Evolutionary conservation across 2,888 invertebrate genomes (phyloP), one percentile per base, ranked within the genome.

Genomic region (Nemurella pictetii): DNA sequence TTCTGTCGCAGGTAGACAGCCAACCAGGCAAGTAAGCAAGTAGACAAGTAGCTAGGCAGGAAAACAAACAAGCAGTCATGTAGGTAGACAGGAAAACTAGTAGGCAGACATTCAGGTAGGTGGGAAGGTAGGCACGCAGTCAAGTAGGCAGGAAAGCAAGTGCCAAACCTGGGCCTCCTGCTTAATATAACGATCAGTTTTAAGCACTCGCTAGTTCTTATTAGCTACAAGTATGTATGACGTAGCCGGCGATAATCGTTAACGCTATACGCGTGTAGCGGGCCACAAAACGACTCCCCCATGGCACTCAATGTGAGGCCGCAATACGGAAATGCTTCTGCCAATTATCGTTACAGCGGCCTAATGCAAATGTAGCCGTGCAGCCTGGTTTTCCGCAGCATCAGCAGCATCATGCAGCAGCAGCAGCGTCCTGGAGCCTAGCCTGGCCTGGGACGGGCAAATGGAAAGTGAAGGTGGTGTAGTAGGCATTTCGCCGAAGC

Each of bases 281-380:
- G 78, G n/a, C 80, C 80, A 25, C 80, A 80, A n/a, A 80, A 80
- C 80, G 36, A 26, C 80, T 80, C 80, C 80, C 80, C 30, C 15
- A 36, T 20, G 80, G 32, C 55, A 55, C 55, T 55, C 55, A 55
- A 55, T 80, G 30, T n/a, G 80, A 20, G 20, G 32, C 35, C 80
- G 35, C 80, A 80, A 32, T 80, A 30, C 25, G 29, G 35, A 80
- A 80, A 80, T 80, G 80, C 26, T 80, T 15, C 78, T 35, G 32
- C 80, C 80, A 80, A 80, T 80, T 35, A 35, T 35, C 80, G 80
- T 80, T 80, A 80, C 55, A 2, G 15, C 25, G 36, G 32, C 36
- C 25, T 80, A 80, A 80, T 80, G 80, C 35, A 35, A 36, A 80
- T 35, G 30, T 80, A 75, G 75, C 26, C 20, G 15, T n/a, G n/a